Evolutionary conservation across 2,113 vertebrate genomes (phyloP).

Genomic region (Silurus asotus): DNA sequence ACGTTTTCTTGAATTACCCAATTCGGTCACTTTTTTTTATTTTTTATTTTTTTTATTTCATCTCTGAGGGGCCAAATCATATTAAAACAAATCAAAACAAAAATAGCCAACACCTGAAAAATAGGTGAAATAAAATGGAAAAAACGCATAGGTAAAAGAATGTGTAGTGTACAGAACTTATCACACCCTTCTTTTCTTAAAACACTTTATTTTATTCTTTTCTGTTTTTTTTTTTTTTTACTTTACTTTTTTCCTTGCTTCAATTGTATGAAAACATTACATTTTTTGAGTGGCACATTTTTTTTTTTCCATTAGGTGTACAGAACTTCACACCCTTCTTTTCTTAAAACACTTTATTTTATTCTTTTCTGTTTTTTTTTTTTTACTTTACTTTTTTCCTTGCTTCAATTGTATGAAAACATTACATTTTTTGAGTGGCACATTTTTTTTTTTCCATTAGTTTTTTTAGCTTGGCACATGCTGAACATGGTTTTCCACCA

Average conservation of each 20-base stretch:
- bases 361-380: not conserved
- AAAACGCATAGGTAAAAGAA: no score
- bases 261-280: conserved; percentile 24
- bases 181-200: not conserved
- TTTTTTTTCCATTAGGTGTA: not conserved
- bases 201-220: conserved; percentile 17
- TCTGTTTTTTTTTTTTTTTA: not conserved
- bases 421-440: conserved; percentile 1
- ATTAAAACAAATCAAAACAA: conserved; percentile 35
- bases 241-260: conserved; percentile 27
- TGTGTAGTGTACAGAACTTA: not conserved
- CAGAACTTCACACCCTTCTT: conserved; percentile 7
- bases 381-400: conserved; percentile 25
- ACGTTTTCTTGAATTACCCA: conserved; percentile 33
- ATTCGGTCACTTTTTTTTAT: not conserved
- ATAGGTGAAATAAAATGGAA: not conserved
- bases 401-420: conserved; percentile 27
- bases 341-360: conserved; percentile 10
- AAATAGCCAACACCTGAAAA: not conserved
- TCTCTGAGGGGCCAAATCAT: no score
- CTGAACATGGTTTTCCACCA: conserved; percentile 14
- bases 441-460: not conserved
- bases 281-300: conserved; percentile 15
- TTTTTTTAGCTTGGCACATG: conserved; percentile 30
- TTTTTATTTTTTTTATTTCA: not conserved